Evolutionary conservation across 2,113 vertebrate species (phyloP), one percentile per base, ranked within the genome.

Genomic region (Ameiurus melas): DNA sequence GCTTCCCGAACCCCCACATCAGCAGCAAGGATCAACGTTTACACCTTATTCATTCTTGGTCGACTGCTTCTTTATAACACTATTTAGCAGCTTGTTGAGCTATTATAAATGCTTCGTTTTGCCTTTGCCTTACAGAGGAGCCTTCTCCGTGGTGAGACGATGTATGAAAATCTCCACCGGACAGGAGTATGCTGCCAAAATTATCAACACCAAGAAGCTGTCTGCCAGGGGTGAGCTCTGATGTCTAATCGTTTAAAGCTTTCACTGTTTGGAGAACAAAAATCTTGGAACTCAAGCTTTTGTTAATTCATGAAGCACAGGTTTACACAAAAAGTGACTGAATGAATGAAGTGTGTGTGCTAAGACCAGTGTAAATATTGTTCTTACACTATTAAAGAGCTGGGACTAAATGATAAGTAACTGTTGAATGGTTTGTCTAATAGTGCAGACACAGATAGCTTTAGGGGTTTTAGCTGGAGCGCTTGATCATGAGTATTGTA

Each of bases 121-220:
- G 89, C 94, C 17, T 86, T 80, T 89, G 19, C 36, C 20, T 86
- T 95, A 4, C 91, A 99, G 98, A 95, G 98, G 98, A 14, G 98
- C 98, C 0, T 99, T 99, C 94, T 99, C 98, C 20, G 97, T 99
- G 93, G 98, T 99, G 92, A 97, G 96, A 91, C 96, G 97, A 91
- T 99, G 98, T 83, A 97, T 99, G 97, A 99, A 99, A 95, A 99
- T 97, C 86, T 97, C 98, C 91, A 96, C 96, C 0, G 97, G 97
- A 90, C 98, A 99, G 92, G 98, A 99, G 88, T 99, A 97, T 0
- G 98, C 98, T 86, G 97, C 98, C 94, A 99, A 99, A 95, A 98
- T 99, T 86, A 99, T 99, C 95, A 99, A 99, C 93, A 99, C 98
- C 93, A 99, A 99, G 95, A 99, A 99, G 95, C 94, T 99, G 27